These are phyloP conservation scores for Mastigias papua DNA, from an alignment of 30 jellyfish, hydroid and myxozoan species.

Conservation along the genomic window DNA sequence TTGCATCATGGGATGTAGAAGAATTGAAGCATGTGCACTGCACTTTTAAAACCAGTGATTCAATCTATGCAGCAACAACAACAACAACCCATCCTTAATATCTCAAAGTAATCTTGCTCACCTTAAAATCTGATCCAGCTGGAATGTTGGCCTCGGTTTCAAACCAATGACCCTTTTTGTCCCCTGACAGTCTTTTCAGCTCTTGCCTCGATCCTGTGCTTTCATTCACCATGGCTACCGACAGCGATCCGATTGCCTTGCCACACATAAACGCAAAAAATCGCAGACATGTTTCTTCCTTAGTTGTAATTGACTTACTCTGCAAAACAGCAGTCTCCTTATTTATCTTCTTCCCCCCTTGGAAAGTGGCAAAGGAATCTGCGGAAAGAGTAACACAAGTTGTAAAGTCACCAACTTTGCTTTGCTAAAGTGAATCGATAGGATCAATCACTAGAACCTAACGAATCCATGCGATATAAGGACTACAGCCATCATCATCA, in stretches of 20 bases:
- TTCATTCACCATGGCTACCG: slow-evolving; percentile 9
- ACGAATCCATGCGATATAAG: no score
- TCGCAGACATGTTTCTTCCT: slow-evolving; percentile 22
- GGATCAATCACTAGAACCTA: no score
- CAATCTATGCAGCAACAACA: no score
- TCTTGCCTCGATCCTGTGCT: neutral
- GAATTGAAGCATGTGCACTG: neutral
- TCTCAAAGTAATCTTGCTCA: no score
- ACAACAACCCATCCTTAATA: no score
- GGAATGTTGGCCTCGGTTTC: slow-evolving; percentile 37
- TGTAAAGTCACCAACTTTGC: no score
- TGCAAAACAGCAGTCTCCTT: slow-evolving; percentile 19
- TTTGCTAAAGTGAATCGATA: no score
- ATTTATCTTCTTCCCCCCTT: neutral
- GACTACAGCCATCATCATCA: no score
- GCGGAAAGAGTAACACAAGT: neutral
- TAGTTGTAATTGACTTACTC: neutral
- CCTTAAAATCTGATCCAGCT: slow-evolving; percentile 34
- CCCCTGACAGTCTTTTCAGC: slow-evolving; percentile 1
- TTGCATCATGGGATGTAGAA: neutral
- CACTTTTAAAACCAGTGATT: no score
- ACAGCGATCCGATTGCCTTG: slow-evolving; percentile 20
- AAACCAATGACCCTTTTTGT: slow-evolving; percentile 31
- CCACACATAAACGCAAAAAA: slow-evolving; percentile 28
- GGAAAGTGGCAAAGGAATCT: slow-evolving; percentile 20